A percentile compares a stretch with the other conserved stretches of the same genome.
These are phyloP conservation scores for Copsychus sechellarum DNA, from an alignment of 2,113 vertebrate species.

Conservation along the genomic window DNA sequence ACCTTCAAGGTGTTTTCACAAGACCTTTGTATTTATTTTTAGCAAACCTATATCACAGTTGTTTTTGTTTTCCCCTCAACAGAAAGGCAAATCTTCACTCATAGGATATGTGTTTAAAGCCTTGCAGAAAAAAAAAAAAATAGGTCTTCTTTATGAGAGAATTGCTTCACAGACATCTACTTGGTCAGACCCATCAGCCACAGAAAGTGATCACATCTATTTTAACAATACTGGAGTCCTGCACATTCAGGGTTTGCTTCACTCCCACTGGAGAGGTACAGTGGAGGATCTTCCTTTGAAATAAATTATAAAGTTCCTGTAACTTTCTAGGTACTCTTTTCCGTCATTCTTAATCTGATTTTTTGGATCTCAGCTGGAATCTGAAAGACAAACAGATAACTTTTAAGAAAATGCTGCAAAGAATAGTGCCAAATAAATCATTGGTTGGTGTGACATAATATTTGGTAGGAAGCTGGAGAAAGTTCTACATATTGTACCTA, in stretches of 20 bases:
- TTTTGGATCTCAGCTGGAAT: neutral
- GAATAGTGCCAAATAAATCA: neutral
- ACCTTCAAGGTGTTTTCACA: neutral
- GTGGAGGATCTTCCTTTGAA: neutral
- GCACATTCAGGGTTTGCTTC: neutral
- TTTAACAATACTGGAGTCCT: neutral
- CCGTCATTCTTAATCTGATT: neutral
- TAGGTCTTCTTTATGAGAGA: neutral
- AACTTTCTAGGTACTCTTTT: neutral
- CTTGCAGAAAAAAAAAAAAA: neutral
- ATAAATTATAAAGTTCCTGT: neutral
- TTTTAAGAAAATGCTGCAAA: neutral
- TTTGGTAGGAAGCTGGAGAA: neutral
- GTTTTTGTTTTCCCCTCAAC: neutral
- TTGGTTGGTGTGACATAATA: neutral
- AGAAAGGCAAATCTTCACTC: neutral
- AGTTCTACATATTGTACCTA: neutral
- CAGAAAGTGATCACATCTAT: rapidly evolving
- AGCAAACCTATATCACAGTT: neutral
- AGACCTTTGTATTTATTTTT: neutral
- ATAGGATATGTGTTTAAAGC: neutral
- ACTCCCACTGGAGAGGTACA: neutral
- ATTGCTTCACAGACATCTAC: neutral
- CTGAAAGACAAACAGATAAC: neutral
- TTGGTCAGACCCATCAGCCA: neutral